These are phyloP conservation scores for Cybosia mesomella DNA, from an alignment of 2,888 invertebrate species.

Conservation along the genomic window DNA sequence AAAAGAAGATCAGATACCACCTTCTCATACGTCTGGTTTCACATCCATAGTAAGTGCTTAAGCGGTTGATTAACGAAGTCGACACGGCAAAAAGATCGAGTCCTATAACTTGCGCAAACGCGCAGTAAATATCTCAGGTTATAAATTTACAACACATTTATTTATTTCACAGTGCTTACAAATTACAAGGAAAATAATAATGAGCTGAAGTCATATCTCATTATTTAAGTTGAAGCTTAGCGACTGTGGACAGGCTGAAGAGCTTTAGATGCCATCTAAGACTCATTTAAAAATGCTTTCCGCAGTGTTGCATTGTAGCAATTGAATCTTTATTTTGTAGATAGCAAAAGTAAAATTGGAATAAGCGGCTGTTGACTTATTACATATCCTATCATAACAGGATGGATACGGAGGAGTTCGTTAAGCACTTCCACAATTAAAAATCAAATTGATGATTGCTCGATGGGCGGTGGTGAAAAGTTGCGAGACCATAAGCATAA, in stretches of 20 bases:
- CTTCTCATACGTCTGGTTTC: constrained; percentile 29
- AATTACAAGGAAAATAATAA: constrained; percentile 80
- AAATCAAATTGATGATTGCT: constrained; percentile 70
- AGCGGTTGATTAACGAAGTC: constrained; percentile 53
- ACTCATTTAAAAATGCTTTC: constrained; percentile 57
- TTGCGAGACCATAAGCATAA: constrained; percentile 51
- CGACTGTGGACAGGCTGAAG: constrained; percentile 73
- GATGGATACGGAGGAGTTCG: constrained; percentile 71
- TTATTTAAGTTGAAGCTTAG: constrained; percentile 81
- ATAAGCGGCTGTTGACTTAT: constrained; percentile 17
- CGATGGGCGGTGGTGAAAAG: constrained; percentile 71
- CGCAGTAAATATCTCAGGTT: constrained; percentile 71
- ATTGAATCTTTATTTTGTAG: constrained; percentile 31
- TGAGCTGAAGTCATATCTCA: constrained; percentile 83
- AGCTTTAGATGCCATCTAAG: constrained; percentile 68
- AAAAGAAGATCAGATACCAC: not conserved
- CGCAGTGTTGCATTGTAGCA: constrained; percentile 32
- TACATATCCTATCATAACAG: constrained; percentile 17
- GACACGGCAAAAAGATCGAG: constrained; percentile 47
- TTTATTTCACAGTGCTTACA: constrained; percentile 67
- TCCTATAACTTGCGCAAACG: constrained; percentile 60
- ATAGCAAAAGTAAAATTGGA: constrained; percentile 31
- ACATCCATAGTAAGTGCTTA: constrained; percentile 45
- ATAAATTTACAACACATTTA: constrained; percentile 73
- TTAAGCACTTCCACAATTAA: constrained; percentile 79